These are phyloP conservation scores for Oxyteleia sp. DNA, from an alignment of 2,888 invertebrate genomes.

Conservation along the genomic window DNA sequence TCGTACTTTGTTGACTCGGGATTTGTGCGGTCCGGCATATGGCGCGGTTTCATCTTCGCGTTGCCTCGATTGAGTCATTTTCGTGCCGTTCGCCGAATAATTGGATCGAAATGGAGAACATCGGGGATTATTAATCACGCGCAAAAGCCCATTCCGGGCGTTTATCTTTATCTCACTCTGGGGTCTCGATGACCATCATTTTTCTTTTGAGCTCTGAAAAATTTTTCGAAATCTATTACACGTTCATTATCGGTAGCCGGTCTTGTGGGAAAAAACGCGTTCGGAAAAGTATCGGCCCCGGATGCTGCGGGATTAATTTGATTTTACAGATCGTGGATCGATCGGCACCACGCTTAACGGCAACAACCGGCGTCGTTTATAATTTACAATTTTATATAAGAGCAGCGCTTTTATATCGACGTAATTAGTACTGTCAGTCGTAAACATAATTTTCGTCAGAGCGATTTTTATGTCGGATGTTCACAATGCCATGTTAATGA, in stretches of 20 bases:
- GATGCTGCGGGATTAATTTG: neutral
- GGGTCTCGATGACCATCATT: slow-evolving; percentile 36
- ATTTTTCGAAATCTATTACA: slow-evolving; percentile 52
- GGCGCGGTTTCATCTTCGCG: slow-evolving; percentile 50
- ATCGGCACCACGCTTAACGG: slow-evolving; percentile 14
- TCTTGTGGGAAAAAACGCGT: slow-evolving; percentile 3
- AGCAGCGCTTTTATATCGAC: slow-evolving; percentile 12
- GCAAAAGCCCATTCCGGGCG: slow-evolving; percentile 37
- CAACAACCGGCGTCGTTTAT: neutral
- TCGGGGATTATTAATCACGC: slow-evolving; percentile 57
- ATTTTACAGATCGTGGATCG: neutral
- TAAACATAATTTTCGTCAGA: slow-evolving; percentile 42
- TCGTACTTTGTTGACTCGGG: slow-evolving; percentile 47
- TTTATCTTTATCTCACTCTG: slow-evolving; percentile 46
- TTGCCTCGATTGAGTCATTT: slow-evolving; percentile 68
- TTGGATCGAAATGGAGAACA: slow-evolving; percentile 64
- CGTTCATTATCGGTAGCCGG: slow-evolving; percentile 45
- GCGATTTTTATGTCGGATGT: slow-evolving; percentile 28
- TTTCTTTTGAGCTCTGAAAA: neutral
- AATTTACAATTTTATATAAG: slow-evolving; percentile 11
- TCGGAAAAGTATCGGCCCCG: neutral
- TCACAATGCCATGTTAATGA: slow-evolving; percentile 59
- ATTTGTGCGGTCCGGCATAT: slow-evolving; percentile 59
- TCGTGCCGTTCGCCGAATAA: slow-evolving; percentile 46
- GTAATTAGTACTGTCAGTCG: slow-evolving; percentile 57